Percentiles rank a stretch among this genome's conserved stretches.
These are phyloP conservation scores for Pogonocichla stellata DNA, from an alignment of 2,113 vertebrate species.

Conservation along the genomic window DNA sequence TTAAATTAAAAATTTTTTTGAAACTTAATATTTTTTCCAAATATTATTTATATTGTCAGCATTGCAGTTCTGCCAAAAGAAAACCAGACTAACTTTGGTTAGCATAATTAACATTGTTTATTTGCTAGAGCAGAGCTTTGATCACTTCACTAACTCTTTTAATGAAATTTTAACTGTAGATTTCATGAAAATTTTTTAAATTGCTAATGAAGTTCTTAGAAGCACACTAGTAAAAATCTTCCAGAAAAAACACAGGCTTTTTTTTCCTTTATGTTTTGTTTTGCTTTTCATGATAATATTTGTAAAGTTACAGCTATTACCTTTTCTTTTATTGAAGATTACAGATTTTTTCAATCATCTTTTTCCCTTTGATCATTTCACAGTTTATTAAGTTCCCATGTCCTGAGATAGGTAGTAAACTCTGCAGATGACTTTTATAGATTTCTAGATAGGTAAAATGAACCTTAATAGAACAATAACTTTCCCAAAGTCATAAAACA, in stretches of 20 bases:
- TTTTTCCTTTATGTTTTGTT: background rate
- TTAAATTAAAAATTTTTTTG: background rate
- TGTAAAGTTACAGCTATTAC: background rate
- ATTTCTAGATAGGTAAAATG: background rate
- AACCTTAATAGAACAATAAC: background rate
- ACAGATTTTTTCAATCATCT: background rate
- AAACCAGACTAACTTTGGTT: background rate
- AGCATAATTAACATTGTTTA: background rate
- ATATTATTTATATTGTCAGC: background rate
- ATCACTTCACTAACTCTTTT: background rate
- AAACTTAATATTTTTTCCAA: background rate
- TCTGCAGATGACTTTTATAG: background rate
- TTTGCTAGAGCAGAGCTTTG: background rate
- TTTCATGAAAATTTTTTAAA: background rate
- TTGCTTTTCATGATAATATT: background rate
- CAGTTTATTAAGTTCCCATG: background rate
- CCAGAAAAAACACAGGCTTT: background rate
- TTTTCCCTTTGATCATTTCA: background rate
- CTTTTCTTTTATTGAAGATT: background rate
- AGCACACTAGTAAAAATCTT: background rate
- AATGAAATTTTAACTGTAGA: background rate
- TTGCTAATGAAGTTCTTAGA: background rate
- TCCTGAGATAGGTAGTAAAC: background rate
- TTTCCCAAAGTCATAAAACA: constrained; percentile 24
- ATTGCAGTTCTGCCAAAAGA: background rate